Conservation (phyloP, 2,797 vertebrate genomes). For the Agapornis canus region DNA sequence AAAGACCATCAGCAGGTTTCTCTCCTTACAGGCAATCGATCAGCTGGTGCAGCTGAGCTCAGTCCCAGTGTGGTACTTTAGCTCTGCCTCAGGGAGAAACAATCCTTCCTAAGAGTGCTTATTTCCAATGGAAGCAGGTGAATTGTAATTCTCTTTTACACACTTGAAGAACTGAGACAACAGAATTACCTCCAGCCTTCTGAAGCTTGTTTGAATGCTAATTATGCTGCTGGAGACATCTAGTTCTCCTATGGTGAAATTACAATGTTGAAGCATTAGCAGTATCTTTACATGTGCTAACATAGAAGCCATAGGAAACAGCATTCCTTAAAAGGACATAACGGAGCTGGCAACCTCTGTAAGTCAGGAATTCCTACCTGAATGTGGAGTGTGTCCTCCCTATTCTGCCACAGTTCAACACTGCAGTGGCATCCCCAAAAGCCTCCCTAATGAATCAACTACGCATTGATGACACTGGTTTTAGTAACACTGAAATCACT, state of each 20-base stretch:
- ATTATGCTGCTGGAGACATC: rapidly evolving
- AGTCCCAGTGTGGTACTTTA: neutral
- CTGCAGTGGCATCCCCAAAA: neutral
- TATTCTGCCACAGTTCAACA: neutral
- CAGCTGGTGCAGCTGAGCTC: neutral
- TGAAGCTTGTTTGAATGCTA: neutral
- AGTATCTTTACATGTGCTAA: neutral
- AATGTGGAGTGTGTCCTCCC: neutral
- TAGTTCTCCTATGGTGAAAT: neutral
- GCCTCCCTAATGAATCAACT: neutral
- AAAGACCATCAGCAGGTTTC: neutral
- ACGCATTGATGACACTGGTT: neutral
- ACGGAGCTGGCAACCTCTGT: neutral
- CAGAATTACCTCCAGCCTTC: neutral
- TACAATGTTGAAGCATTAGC: neutral
- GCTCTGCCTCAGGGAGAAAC: neutral
- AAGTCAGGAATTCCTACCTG: neutral
- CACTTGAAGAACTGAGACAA: neutral
- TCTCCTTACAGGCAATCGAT: neutral
- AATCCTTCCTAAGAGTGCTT: neutral
- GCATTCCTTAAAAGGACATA: neutral
- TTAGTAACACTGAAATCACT: neutral
- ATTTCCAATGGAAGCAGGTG: neutral
- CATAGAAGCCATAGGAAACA: neutral
- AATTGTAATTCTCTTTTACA: neutral